Evolutionary conservation across 2,888 invertebrate genomes (phyloP), one percentile per base, ranked within the genome.

Genomic region (Petrophora chlorosata): DNA sequence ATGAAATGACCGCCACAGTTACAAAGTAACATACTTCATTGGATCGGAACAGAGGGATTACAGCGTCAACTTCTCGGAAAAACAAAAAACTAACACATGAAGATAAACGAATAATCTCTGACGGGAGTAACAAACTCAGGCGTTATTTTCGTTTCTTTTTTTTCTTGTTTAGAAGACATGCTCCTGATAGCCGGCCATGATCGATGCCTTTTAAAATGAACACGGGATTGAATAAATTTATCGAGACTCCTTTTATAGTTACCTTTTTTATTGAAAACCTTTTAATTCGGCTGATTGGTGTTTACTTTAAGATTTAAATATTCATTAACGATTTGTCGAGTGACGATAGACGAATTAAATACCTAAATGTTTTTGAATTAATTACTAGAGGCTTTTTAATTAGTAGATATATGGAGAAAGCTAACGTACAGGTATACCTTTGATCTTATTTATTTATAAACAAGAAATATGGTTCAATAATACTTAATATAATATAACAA

Each of bases 131-230:
- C 63, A 64, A 61, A 60, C 60, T 56, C 57, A 12, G 10, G 48
- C 49, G 61, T 65, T 60, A 63, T 66, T 67, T 66, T 60, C 53
- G 46, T 69, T 69, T 60, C 56, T 66, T 62, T 56, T 14, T 17
- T 36, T 42, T 48, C 30, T 41, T 26, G 16, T 43, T 48, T 36
- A 8, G 35, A 28, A 49, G 22, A 44, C 70, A 63, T 64, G 62
- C 43, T 50, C 43, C 49, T 35, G 49, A 50, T 50, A 19, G 28
- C 38, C n/a, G 49, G 22, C 10, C 67, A 74, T 82, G 82, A 82
- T 81, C 75, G 81, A 81, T 82, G 79, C 76, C 61, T 79, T 76
- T 77, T 76, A 76, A 79, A 79, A 75, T 67, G 75, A 76, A 72
- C 69, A 63, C 53, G 56, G 63, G 68, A 72, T 77, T 74, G 71